Evolutionary conservation across 2,113 vertebrate genomes (phyloP).

Genomic region (Hemibates koningsi): DNA sequence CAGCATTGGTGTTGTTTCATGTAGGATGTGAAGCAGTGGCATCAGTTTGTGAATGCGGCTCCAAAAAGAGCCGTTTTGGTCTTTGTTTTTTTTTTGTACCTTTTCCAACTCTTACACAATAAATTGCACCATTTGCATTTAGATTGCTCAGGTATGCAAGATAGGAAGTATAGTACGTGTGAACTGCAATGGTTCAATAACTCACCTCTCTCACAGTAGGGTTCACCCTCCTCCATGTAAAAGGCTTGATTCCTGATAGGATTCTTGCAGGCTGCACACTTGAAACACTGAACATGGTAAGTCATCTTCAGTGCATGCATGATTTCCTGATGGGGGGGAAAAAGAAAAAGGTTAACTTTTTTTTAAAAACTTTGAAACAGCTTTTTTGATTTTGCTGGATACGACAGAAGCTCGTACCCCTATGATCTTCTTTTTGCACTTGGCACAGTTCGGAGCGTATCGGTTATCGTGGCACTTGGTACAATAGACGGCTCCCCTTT

Average conservation of each 20-base stretch:
- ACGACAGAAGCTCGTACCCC: conserved; percentile 74
- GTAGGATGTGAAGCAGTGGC: neutral
- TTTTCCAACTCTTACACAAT: neutral
- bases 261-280: conserved; percentile 88
- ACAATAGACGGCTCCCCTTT: conserved; percentile 91
- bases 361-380: neutral
- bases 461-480: conserved; percentile 89
- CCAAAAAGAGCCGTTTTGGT: neutral
- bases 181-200: neutral
- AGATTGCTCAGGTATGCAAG: neutral
- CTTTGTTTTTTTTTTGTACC: neutral
- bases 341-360: neutral
- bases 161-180: neutral
- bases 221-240: conserved; percentile 97
- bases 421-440: conserved; percentile 96
- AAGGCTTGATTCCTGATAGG: conserved; percentile 95
- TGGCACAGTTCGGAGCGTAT: conserved; percentile 90
- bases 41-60: neutral
- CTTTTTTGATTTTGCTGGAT: neutral
- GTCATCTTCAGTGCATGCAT: conserved; percentile 99
- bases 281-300: conserved; percentile 95
- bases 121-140: neutral
- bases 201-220: conserved; percentile 94
- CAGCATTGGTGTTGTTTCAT: neutral
- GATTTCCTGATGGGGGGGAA: conserved; percentile 79